A percentile compares a stretch with the other conserved stretches of the same genome.
phyloP scores from a whole-genome alignment of 2,113 vertebrate genomes.

The Neotoma lepida region DNA sequence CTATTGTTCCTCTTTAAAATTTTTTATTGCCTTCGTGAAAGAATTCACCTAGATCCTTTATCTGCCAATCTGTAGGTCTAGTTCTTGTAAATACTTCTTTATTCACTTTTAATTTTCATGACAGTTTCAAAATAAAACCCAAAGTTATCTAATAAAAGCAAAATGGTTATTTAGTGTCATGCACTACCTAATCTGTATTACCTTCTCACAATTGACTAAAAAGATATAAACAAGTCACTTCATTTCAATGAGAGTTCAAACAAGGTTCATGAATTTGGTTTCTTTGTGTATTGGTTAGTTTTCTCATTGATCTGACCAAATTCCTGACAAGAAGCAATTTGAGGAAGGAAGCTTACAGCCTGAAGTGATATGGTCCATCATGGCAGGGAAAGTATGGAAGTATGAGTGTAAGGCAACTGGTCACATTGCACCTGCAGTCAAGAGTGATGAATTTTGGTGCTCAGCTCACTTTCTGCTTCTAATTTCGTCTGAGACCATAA shows the following conservation, averaged over 20 bases:
- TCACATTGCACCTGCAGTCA: neutral
- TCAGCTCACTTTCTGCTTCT: neutral
- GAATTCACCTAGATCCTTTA: neutral
- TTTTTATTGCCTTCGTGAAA: conserved; percentile 10
- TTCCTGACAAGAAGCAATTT: neutral
- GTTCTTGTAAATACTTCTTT: neutral
- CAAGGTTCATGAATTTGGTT: neutral
- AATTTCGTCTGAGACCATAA: neutral
- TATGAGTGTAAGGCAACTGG: neutral
- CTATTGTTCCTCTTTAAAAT: neutral
- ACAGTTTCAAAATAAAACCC: neutral
- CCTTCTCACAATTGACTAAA: neutral
- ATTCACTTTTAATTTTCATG: neutral
- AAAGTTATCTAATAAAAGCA: neutral
- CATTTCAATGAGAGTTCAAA: conserved; percentile 14
- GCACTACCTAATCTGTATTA: neutral
- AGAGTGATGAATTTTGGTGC: neutral
- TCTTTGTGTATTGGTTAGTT: neutral
- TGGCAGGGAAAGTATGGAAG: neutral
- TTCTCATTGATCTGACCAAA: neutral
- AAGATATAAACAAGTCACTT: neutral
- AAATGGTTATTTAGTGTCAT: neutral
- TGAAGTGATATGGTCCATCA: no score
- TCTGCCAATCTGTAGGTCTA: neutral
- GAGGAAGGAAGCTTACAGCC: neutral